Evolutionary conservation across 2,888 invertebrate species (phyloP), one percentile per base, ranked within the genome.

Genomic region (Galeopsomyia nigrocyanea): DNA sequence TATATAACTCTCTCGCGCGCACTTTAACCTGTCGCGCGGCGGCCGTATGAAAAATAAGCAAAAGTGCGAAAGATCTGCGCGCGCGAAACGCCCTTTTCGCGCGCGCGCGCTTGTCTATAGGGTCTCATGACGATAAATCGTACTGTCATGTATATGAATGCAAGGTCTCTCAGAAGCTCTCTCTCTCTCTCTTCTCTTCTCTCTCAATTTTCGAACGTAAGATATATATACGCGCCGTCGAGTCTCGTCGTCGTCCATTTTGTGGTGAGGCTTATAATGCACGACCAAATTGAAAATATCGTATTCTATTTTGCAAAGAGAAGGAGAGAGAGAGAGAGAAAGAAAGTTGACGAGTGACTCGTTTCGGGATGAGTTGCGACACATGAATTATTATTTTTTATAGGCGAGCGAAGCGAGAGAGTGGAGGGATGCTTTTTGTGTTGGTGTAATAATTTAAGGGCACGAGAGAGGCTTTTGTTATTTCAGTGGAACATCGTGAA

Each of bases 91-190:
- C 50, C 72, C 75, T 75, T 75, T 75, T 71, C 26, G 26, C 26
- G 26, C 26, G 26, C 26, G 75, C 73, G 65, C 58, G 39, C 39
- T 39, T 10, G 39, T 7, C 39, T 39, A 39, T 39, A 10, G 7
- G 26, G 7, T 39, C 39, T 39, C 71, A 26, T 39, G 71, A 71
- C 74, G 62, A 77, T 77, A 77, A 77, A 77, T 75, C 71, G 75
- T 69, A 65, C 71, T 77, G 77, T 77, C 74, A 39, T 39, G 39
- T 39, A 39, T 39, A 39, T 39, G 39, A 39, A 47, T 60, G 50
- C 74, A 74, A 70, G 70, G 70, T 70, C 67, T 68, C 58, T 58
- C 26, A 13, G 22, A 31, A 39, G 39, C 39, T 39, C 39, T 31
- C 31, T 31, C 31, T 31, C 31, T 31, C 31, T 31, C 31, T 31